Evolutionary conservation across 2,888 invertebrate genomes (phyloP), one percentile per base, ranked within the genome.

Genomic region (Dascillus cervinus): DNA sequence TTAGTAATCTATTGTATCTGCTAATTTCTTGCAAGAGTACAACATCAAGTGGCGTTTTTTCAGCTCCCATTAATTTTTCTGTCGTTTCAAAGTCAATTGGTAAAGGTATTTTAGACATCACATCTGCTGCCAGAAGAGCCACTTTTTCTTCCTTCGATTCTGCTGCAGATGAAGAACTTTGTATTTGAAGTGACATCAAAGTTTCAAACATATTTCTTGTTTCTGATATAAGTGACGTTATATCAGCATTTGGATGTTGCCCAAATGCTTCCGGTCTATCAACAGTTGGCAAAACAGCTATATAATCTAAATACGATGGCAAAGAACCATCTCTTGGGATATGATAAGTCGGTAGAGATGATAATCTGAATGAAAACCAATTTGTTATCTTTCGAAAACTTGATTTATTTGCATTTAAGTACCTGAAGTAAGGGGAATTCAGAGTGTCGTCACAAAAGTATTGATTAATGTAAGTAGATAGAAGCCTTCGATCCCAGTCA

Each of bases 191-290:
- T 1, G 82, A 77, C 60, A 88, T 77, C 21, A 91, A 64, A 0
- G 87, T 87, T 29, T 79, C 77, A 53, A 87, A 87, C 60, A 90
- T 70, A 33, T 73, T 70, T 39, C 80, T 63, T 0, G 86, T 79
- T 54, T 90, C 89, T 55, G 79, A 80, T 22, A 90, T 88, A 23
- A 86, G 73, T 0, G 86, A 87, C 3, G 86, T 79, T 42, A 92
- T 88, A 58, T 91, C 91, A 0, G 90, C 90, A 49, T 91, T 90
- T 2, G 85, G 77, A 64, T 91, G 90, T 56, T 91, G 90, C 0
- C 91, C 91, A 50, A 91, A 85, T 0, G 82, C 85, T 67, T 90
- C 89, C 0, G 91, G 89, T 44, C 80, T 78, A 60, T 92, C 91
- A 31, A 76, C 66, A 26, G 66, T 75, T 2, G 91, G 91, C 49